Evolutionary conservation across 1,140 invertebrate species (phyloP), one percentile per base, ranked within the genome.

Genomic region (Neodiprion lecontei): DNA sequence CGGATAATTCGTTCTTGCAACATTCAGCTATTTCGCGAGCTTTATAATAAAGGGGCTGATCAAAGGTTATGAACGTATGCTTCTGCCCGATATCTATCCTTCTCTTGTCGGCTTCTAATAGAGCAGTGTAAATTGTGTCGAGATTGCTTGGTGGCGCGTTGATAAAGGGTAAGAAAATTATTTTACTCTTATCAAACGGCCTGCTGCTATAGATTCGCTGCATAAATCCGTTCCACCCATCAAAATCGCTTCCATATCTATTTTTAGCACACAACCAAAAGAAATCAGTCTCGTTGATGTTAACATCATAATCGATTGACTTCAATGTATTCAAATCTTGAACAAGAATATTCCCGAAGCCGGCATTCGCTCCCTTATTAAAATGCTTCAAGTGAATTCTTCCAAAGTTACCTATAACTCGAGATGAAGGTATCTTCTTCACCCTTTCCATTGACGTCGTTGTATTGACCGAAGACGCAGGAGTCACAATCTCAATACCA

Each of bases 21-120:
- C 23, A 72, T 14, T 75, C 17, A 61, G 79, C 28, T 11, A 82
- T 83, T 48, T 81, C 78, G 14, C 72, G 72, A 50, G 81, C 84
- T 81, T 83, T 84, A 2, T 70, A 69, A 65, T 84, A 84, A 5
- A 85, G 77, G 9, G 82, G 82, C 72, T 82, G 84, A 72, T 85
- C 83, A 78, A 83, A 85, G n/a, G 81, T 85, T 3, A 85, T 75
- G 10, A 85, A 70, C 70, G 73, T 77, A 1, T 77, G 81, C 50
- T 74, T 79, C 78, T 82, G 79, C n/a, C 74, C 12, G 10, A 50
- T 61, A 47, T 23, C 3, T 48, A 75, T 76, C 17, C 50, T 69
- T 23, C 74, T 77, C n/a, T 81, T 73, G 21, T 70, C 53, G 23
- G 76, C 77, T n/a, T 5, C 14, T n/a, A 72, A 72, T 61, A 73